Percentiles rank a stretch among this genome's conserved stretches.
Evolutionary conservation across 2,888 invertebrate genomes (phyloP).

Genomic region (Ormyrus nitidulus): DNA sequence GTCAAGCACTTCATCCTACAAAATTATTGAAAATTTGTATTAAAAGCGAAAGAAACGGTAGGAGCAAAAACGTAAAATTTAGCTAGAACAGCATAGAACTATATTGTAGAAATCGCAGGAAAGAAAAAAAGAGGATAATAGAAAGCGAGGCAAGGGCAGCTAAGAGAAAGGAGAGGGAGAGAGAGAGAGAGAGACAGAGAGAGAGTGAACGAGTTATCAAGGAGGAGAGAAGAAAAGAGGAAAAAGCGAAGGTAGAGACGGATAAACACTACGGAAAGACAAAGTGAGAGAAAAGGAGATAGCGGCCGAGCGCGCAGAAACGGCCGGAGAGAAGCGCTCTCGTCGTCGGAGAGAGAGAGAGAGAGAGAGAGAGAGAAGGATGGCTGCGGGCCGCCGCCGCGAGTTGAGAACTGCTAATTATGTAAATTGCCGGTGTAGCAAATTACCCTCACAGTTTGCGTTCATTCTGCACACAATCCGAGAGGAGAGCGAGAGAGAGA

Average conservation of each 20-base stretch:
- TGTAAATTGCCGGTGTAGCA: slow-evolving; percentile 76
- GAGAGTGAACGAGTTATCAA: slow-evolving; percentile 13
- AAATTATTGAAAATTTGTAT: too few species aligned
- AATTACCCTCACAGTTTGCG: slow-evolving; percentile 76
- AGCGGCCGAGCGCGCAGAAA: background rate
- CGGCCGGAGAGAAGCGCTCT: too few species aligned
- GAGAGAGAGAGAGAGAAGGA: slow-evolving; percentile 49
- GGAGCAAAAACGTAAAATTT: too few species aligned
- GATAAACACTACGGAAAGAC: slow-evolving; percentile 47
- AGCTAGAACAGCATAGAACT: too few species aligned
- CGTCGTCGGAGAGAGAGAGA: slow-evolving; percentile 16
- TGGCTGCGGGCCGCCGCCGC: slow-evolving; percentile 65
- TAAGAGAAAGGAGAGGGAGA: background rate
- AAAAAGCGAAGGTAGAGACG: background rate
- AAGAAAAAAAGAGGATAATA: slow-evolving; percentile 29
- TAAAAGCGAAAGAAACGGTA: too few species aligned
- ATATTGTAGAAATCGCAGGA: background rate
- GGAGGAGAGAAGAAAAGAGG: slow-evolving; percentile 10
- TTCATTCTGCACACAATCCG: slow-evolving; percentile 75
- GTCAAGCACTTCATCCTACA: too few species aligned
- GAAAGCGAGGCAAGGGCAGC: background rate
- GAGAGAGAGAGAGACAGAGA: background rate
- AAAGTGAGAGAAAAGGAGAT: slow-evolving; percentile 50
- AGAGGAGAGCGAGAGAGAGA: slow-evolving; percentile 23
- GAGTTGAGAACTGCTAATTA: slow-evolving; percentile 75